Conservation (phyloP, 2,113 vertebrate genomes). For the Heloderma charlesbogerti region DNA sequence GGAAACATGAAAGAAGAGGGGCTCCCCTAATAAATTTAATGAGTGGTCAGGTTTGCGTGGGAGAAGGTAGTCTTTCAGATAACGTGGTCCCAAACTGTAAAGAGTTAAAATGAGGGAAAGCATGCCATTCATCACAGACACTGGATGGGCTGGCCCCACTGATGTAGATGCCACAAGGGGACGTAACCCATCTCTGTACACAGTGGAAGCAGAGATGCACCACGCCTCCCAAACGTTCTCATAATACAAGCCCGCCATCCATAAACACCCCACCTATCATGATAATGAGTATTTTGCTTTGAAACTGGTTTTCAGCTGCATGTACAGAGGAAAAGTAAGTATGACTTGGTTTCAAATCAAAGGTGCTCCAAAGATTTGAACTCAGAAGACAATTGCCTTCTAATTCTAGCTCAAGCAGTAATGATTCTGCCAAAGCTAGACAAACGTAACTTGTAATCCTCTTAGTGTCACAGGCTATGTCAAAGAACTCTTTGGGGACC, state of each 20-base stretch:
- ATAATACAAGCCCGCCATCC: neutral
- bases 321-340: neutral
- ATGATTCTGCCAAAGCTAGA: conserved; percentile 37
- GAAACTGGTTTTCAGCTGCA: neutral
- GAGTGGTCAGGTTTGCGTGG: neutral
- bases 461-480: conserved; percentile 62
- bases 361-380: conserved; percentile 48
- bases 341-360: conserved; percentile 54
- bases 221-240: neutral
- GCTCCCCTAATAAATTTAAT: neutral
- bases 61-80: neutral
- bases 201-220: neutral
- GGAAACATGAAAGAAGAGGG: neutral
- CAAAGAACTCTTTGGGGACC: conserved; percentile 57
- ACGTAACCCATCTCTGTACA: neutral
- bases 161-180: neutral
- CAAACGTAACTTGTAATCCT: conserved; percentile 53
- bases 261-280: neutral
- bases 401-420: conserved; percentile 60
- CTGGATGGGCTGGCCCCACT: neutral
- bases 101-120: neutral
- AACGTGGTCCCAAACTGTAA: neutral
- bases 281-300: neutral
- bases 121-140: neutral
- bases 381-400: conserved; percentile 57